These are phyloP conservation scores for Mantis religiosa DNA, from an alignment of 2,888 invertebrate genomes.

Conservation along the genomic window DNA sequence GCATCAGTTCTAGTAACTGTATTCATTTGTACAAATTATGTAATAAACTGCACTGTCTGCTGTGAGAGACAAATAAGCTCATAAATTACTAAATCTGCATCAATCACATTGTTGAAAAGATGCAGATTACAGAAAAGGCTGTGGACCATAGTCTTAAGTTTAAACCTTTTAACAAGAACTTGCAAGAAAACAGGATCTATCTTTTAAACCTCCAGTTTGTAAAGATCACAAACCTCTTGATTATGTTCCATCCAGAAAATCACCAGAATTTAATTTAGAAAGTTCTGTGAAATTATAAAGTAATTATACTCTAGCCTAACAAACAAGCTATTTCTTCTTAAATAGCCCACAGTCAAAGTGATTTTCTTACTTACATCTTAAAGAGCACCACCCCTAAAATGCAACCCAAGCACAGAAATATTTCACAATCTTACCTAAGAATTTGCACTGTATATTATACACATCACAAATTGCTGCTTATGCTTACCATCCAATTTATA, in stretches of 20 bases:
- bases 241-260: not conserved
- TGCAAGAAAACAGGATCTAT: not conserved
- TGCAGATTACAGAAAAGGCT: not conserved
- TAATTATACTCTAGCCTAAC: not conserved
- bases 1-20: no score
- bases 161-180: not conserved
- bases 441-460: not conserved
- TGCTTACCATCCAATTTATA: no score
- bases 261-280: not conserved
- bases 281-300: not conserved
- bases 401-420: not conserved
- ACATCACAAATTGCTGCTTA: no score
- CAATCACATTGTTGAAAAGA: no score
- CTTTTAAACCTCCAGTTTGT: not conserved
- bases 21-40: no score
- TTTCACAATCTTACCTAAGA: not conserved
- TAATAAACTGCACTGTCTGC: no score
- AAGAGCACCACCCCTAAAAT: not conserved
- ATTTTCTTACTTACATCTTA: not conserved
- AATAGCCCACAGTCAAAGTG: not conserved
- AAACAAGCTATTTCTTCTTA: not conserved
- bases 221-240: not conserved
- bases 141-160: not conserved
- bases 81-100: no score
- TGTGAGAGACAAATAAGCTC: no score